phyloP scores from a whole-genome alignment of 2,888 invertebrate species.

The Archaeoteleia sp. region DNA sequence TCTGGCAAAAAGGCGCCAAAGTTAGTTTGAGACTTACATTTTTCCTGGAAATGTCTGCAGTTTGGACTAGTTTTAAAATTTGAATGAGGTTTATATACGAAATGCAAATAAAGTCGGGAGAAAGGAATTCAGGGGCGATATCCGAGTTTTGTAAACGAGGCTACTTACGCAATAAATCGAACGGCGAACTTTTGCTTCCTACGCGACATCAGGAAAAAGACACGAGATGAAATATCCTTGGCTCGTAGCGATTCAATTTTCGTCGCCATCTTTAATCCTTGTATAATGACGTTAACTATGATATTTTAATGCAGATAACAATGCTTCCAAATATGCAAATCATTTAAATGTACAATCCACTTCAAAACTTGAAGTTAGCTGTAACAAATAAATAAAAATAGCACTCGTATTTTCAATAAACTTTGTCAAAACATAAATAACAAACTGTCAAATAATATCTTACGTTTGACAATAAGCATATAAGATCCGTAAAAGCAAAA shows the following conservation, averaged over 20 bases:
- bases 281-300: constrained; percentile 21
- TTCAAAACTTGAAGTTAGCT: no score
- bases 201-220: constrained; percentile 38
- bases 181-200: constrained; percentile 50
- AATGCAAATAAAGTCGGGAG: constrained; percentile 52
- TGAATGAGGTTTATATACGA: constrained; percentile 34
- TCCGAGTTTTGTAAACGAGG: constrained; percentile 67
- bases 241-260: constrained; percentile 18
- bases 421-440: no score
- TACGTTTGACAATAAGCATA: no score
- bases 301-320: constrained; percentile 10
- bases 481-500: no score
- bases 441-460: no score
- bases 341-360: no score
- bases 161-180: constrained; percentile 68
- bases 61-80: constrained; percentile 50
- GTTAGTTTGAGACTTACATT: constrained; percentile 45
- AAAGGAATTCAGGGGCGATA: constrained; percentile 45
- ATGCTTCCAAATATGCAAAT: constrained; percentile 2
- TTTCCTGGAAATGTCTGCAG: constrained; percentile 42
- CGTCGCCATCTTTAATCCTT: constrained; percentile 16
- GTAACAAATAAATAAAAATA: no score
- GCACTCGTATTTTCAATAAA: no score
- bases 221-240: constrained; percentile 12
- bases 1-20: constrained; percentile 37